Evolutionary conservation across 2,797 vertebrate genomes (phyloP).

Genomic region (Euphonia xanthogaster): DNA sequence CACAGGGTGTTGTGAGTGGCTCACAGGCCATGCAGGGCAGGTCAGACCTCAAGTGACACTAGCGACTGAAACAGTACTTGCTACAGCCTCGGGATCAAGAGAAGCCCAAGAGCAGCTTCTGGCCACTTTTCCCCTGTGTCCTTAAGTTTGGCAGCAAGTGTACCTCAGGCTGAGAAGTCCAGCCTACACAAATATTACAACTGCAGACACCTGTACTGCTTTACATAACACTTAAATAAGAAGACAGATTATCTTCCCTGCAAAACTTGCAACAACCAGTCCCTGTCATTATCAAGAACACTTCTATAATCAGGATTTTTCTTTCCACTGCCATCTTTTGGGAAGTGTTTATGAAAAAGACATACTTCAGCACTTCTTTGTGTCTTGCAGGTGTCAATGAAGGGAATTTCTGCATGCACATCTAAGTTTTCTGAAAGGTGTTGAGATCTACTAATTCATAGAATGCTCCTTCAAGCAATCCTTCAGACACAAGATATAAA

Average conservation of each 20-base stretch:
- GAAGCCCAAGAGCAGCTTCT: neutral
- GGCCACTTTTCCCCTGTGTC: neutral
- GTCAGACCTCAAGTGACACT: neutral
- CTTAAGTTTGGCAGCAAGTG: neutral
- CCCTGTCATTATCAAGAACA: neutral
- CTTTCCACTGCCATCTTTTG: neutral
- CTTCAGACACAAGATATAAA: neutral
- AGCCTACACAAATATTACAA: neutral
- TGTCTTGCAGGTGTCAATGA: neutral
- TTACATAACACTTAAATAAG: neutral
- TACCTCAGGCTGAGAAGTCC: neutral
- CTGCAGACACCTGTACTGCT: neutral
- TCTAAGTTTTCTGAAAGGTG: neutral
- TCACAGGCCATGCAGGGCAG: neutral
- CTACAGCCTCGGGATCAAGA: neutral
- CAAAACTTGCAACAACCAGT: neutral
- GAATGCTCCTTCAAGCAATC: neutral
- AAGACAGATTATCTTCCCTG: neutral
- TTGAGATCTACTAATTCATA: neutral
- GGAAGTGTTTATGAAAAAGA: neutral
- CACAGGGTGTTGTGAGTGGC: neutral
- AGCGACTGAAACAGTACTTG: neutral
- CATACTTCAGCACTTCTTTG: neutral
- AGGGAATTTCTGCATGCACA: neutral
- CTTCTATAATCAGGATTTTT: neutral